Evolutionary conservation across 2,888 invertebrate genomes (phyloP), one percentile per base, ranked within the genome.

Genomic region (Bibio marci): DNA sequence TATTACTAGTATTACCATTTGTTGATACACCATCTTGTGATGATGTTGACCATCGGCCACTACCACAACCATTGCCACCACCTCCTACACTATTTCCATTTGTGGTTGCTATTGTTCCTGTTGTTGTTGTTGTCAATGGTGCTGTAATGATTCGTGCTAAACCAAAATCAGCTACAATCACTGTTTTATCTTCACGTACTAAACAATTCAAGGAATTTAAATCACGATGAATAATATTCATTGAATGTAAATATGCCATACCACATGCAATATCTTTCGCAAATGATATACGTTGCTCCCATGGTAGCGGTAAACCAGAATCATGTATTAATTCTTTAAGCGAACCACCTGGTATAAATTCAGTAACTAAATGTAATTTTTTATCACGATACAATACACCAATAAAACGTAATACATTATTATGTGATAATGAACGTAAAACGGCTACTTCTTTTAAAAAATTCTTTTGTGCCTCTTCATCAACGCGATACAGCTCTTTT

Each of bases 391-490:
- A 92, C 46, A 94, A 65, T 1, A 94, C 91, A 1, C 94, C 94
- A 45, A 90, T 81, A 58, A 92, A 91, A 31, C 83, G 73, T 30
- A 94, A 65, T 33, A 94, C 91, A 63, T 92, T 90, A 19, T 80
- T 77, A 63, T 94, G 92, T 50, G 80, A 75, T 44, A 94, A 66
- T 33, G 86, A 86, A 12, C 92, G 73, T 30, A 94, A 64, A 19
- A 94, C 91, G 3, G 92, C 92, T 40, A 91, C 90, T 74, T 94
- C 94, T 63, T 92, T 91, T 27, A 94, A 67, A 56, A 94, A 94
- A 63, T 86, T 90, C 50, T 80, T 78, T 58, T 94, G 91, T 2
- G 92, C 92, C 52, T 87, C 88, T 55, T 91, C 92, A 54, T 94
- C 92, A 17, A 92, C 85, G 40, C 88, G 69, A 63, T 90, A 85